Conservation (phyloP, 2,113 vertebrate genomes). For the Steatornis caripensis region DNA sequence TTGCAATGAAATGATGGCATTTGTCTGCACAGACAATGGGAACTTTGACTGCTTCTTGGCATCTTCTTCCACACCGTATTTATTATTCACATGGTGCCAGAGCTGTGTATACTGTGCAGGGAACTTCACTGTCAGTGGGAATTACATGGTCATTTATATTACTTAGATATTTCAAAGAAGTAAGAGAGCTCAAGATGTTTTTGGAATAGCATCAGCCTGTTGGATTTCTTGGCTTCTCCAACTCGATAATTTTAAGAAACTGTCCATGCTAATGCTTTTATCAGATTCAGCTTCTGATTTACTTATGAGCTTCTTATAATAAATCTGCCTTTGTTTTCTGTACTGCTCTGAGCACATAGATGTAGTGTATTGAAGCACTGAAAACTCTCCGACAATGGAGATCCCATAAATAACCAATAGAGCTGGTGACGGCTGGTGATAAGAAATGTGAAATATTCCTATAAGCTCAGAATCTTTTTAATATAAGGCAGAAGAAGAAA, state of each 20-base stretch:
- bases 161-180: neutral
- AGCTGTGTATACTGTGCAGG: neutral
- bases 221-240: slow-evolving; percentile 3
- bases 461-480: neutral
- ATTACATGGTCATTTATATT: neutral
- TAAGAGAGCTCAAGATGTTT: neutral
- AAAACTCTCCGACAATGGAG: neutral
- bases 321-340: slow-evolving; percentile 4
- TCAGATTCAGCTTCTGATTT: slow-evolving; percentile 7
- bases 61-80: neutral
- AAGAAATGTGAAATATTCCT: neutral
- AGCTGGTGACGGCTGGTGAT: neutral
- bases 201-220: neutral
- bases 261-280: neutral
- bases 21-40: slow-evolving; percentile 14
- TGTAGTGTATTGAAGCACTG: neutral
- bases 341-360: neutral
- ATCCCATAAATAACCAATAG: neutral
- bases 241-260: neutral
- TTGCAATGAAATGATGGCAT: neutral
- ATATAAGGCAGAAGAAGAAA: neutral
- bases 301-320: neutral
- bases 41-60: slow-evolving; percentile 42
- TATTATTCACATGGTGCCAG: neutral
- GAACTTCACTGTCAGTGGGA: neutral